Base-by-base conservation (phyloP, 2,797 vertebrate genomes). In the Brachymystax lenok region DNA sequence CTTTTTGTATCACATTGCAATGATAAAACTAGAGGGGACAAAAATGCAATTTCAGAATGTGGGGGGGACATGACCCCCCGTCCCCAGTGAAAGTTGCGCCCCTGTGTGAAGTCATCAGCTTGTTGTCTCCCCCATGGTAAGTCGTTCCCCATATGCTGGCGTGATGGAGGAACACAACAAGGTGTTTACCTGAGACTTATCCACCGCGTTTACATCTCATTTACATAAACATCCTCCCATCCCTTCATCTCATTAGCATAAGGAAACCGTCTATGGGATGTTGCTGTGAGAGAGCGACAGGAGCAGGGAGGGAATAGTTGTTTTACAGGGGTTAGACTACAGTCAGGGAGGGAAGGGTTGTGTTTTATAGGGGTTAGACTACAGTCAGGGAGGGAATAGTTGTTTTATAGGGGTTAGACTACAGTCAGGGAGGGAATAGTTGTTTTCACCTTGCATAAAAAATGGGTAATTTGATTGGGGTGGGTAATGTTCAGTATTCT, bases 171-270 rank as follows among this genome's bases (percentile, higher is more conserved):
- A 21, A 59, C 56, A 21, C 14, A 27, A 66, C 13, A 3, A 30
- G 27, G 10, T 27, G 13, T 14, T 30, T 27, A 66, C 27, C 13
- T 27, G 3, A 28, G 10, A 66, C 27, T 14, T 13, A 66, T 52
- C 79, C 10, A 74, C 46, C 40, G 51, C 75, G 52, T 81, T 80
- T 86, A 73, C 84, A 76, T 56, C 75, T 80, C 87, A 90, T 90
- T 91, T 88, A 82, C 89, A 89, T 91, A 86, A 88, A 83, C 84
- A 86, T 84, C 82, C 72, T 77, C 77, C 21, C 75, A 59, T 8
- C 56, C 56, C 73, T 85, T 87, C 83, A 86, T 87, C 73, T 82
- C 79, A 86, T 92, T 88, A 90, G 83, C 88, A 89, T 87, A 80
- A 71, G 84, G 75, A 76, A 6, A 16, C 56, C 85, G 88, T 90